phyloP scores from a whole-genome alignment of 2,888 invertebrate genomes.

The Atrina japonica region DNA sequence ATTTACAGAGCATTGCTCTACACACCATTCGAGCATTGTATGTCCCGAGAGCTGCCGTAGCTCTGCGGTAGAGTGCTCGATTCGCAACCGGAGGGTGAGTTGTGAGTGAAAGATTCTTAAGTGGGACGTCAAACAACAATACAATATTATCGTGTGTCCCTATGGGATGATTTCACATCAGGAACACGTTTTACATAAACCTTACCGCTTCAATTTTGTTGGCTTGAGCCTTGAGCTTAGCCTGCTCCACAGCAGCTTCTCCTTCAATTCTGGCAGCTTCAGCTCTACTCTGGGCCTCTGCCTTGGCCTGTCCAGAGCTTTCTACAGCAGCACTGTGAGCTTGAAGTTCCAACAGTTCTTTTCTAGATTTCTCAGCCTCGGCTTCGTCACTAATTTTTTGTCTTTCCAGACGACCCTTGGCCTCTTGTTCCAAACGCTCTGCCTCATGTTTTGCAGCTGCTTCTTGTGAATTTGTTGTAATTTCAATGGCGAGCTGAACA shows the following conservation, averaged over 20 bases:
- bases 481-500: slow-evolving; percentile 83
- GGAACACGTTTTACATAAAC: too few species aligned
- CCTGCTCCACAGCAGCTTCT: slow-evolving; percentile 82
- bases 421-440: slow-evolving; percentile 82
- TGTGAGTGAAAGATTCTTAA: too few species aligned
- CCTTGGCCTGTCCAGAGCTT: slow-evolving; percentile 82
- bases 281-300: slow-evolving; percentile 82
- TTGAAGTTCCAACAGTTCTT: slow-evolving; percentile 81
- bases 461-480: slow-evolving; percentile 83
- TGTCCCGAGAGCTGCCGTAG: too few species aligned
- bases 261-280: slow-evolving; percentile 82
- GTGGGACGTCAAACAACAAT: too few species aligned
- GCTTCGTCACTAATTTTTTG: slow-evolving; percentile 82
- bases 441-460: slow-evolving; percentile 83
- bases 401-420: slow-evolving; percentile 81
- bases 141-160: too few species aligned
- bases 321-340: slow-evolving; percentile 82
- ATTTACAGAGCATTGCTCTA: too few species aligned
- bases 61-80: too few species aligned
- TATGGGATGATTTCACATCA: too few species aligned
- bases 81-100: too few species aligned
- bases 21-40: too few species aligned
- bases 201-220: slow-evolving; percentile 81
- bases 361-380: slow-evolving; percentile 81
- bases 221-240: slow-evolving; percentile 81